Conservation (phyloP, 2,113 vertebrate species). For the Arothron firmamentum region DNA sequence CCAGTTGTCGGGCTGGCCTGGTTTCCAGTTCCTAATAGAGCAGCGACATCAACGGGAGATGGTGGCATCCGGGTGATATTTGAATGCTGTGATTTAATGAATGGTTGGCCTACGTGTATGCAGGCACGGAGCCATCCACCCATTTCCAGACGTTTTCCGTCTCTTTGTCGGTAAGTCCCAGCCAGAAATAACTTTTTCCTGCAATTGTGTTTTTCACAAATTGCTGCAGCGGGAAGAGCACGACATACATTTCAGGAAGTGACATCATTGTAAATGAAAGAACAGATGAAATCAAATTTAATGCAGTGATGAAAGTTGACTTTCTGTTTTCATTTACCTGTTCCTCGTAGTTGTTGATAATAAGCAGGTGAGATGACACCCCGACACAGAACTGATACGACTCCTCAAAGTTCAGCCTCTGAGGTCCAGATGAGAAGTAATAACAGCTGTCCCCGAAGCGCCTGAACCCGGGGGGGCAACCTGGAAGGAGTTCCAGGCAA, state of each 20-base stretch:
- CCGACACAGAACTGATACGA: conserved; percentile 81
- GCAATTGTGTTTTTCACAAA: conserved; percentile 82
- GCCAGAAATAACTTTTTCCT: conserved; percentile 88
- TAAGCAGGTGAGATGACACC: conserved; percentile 80
- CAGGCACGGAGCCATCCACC: conserved; percentile 83
- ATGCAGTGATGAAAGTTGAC: not conserved
- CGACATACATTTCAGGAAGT: conserved; percentile 1
- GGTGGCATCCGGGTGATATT: not conserved
- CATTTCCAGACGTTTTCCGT: conserved; percentile 90
- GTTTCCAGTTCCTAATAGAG: conserved; percentile 87
- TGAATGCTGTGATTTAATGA: not conserved
- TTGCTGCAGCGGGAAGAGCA: conserved; percentile 73
- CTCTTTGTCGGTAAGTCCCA: conserved; percentile 86
- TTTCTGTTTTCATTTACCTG: conserved; percentile 76
- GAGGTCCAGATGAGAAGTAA: conserved; percentile 79
- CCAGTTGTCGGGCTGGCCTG: conserved; percentile 97
- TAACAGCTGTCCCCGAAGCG: conserved; percentile 88
- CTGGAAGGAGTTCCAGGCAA: conserved; percentile 60
- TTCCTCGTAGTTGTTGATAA: conserved; percentile 88
- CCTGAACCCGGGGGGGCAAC: conserved; percentile 84
- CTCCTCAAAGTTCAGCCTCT: conserved; percentile 83
- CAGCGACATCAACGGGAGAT: not conserved
- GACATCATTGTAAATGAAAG: not conserved
- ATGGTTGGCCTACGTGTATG: conserved; percentile 80
- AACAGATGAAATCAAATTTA: not conserved